A percentile compares a stretch with the other conserved stretches of the same genome.
Evolutionary conservation across 2,797 vertebrate species (phyloP).

Genomic region (Acanthopagrus latus): DNA sequence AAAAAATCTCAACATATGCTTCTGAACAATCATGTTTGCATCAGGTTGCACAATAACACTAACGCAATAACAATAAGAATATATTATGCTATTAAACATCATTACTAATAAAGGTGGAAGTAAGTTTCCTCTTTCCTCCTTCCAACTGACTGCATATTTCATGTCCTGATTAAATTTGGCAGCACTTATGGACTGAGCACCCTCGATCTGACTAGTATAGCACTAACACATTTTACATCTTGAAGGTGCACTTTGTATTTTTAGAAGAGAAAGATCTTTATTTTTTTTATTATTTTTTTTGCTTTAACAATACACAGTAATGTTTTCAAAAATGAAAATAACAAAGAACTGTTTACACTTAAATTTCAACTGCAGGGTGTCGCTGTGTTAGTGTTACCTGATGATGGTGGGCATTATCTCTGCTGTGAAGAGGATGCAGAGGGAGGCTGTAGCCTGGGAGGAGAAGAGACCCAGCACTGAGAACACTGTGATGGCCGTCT

Average conservation of each 20-base stretch:
- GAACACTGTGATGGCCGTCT: conserved; percentile 89
- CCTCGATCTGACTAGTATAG: not conserved
- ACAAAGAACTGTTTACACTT: not conserved
- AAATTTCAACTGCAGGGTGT: not conserved
- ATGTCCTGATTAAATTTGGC: conserved; percentile 16
- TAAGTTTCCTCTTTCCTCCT: conserved; percentile 6
- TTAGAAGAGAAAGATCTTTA: no score
- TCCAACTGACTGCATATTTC: conserved; percentile 38
- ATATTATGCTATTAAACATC: not conserved
- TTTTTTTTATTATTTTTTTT: no score
- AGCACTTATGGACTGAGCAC: not conserved
- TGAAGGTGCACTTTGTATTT: no score
- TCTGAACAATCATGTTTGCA: no score
- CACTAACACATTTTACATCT: not conserved
- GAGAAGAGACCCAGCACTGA: conserved; percentile 92
- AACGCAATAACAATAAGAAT: no score
- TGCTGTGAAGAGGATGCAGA: conserved; percentile 91
- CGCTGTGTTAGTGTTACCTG: conserved; percentile 79
- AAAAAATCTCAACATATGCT: no score
- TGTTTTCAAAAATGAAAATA: not conserved
- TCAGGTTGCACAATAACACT: no score
- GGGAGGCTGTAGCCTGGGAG: conserved; percentile 89
- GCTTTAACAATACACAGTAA: no score
- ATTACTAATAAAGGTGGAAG: conserved; percentile 37
- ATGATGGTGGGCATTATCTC: conserved; percentile 92